These are phyloP conservation scores for Holothuria leucospilota DNA, from an alignment of 53 echinoderm and acorn worm species.

Conservation along the genomic window DNA sequence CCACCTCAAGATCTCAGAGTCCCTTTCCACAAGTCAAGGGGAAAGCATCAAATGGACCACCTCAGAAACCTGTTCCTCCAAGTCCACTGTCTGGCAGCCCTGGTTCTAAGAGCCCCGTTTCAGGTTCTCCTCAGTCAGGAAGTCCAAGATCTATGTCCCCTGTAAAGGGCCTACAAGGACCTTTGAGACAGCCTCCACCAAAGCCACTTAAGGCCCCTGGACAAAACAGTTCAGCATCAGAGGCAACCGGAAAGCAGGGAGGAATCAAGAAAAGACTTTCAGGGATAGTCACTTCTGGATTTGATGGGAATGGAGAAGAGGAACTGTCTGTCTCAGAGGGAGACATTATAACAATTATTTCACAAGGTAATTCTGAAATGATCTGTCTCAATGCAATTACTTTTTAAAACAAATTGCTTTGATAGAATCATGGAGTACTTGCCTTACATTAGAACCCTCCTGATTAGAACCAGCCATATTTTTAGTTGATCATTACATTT, in stretches of 20 bases:
- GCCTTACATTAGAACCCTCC: too few species aligned
- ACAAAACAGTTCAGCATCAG: background rate
- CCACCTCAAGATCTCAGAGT: background rate
- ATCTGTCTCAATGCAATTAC: too few species aligned
- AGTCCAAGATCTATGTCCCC: slow-evolving; percentile 12
- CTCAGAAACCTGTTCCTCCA: slow-evolving; percentile 17
- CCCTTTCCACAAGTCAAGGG: background rate
- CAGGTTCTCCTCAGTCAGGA: background rate
- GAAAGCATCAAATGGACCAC: slow-evolving; percentile 3
- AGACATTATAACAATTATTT: slow-evolving; percentile 40
- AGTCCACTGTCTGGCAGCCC: slow-evolving; percentile 21
- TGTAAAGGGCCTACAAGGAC: background rate
- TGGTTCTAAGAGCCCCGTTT: background rate
- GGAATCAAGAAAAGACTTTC: background rate
- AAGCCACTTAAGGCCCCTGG: too few species aligned
- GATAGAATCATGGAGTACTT: background rate
- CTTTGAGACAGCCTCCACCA: too few species aligned
- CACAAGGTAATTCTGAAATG: slow-evolving; percentile 25
- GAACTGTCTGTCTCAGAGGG: slow-evolving; percentile 54
- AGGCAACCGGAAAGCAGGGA: background rate
- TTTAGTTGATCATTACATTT: background rate
- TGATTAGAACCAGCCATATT: background rate
- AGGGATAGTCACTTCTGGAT: slow-evolving; percentile 40
- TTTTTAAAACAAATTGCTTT: background rate
- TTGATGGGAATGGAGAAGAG: slow-evolving; percentile 20